Base-by-base conservation (phyloP, 1,140 invertebrate genomes). In the Lepidurus arcticus region DNA sequence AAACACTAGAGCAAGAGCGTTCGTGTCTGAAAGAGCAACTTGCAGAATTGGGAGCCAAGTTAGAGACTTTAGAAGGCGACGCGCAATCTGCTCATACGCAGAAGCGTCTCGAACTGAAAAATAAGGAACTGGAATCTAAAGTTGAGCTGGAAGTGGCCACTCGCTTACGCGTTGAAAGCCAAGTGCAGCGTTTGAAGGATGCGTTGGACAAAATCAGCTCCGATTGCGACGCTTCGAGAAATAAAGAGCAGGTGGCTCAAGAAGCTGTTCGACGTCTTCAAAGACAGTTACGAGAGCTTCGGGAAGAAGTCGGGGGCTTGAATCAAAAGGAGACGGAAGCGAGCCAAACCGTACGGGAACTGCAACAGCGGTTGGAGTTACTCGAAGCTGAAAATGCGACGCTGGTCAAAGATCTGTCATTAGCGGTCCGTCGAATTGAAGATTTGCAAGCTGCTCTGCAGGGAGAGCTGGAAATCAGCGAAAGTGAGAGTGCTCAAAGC, bases 121-220 rank as follows among this genome's bases (percentile, higher is more conserved):
- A 91, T 1, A 90, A 94, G 85, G 96, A 98, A 83, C 85, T 97
- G 73, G 95, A 97, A 83, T 94, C 93, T 1, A 93, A 93, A 80
- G 85, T 97, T 42, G 95, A 97, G 81, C 86, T 97, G 76, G 95
- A 98, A 83, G 24, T 76, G 42, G 43, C 21, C 7, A 47, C 44
- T n/a, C 42, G 78, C 78, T 79, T 74, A 53, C 34, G 76, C 44
- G 42, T 73, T 84, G 81, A 90, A 89, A 88, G 87, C 3, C 94
- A 96, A 86, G 89, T 94, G 78, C 86, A 88, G 24, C 87, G 95
- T 79, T 85, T 94, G 75, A 95, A 95, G 82, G 95, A 98, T 82
- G 90, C 90, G 7, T 88, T 94, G 45, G 94, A 97, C 44, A 91
- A 92, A 80, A 83, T 94, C 13, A 90, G 92, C 79, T 87, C 88